phyloP scores from a whole-genome alignment of 2,113 vertebrate species.

The Esox niger region DNA sequence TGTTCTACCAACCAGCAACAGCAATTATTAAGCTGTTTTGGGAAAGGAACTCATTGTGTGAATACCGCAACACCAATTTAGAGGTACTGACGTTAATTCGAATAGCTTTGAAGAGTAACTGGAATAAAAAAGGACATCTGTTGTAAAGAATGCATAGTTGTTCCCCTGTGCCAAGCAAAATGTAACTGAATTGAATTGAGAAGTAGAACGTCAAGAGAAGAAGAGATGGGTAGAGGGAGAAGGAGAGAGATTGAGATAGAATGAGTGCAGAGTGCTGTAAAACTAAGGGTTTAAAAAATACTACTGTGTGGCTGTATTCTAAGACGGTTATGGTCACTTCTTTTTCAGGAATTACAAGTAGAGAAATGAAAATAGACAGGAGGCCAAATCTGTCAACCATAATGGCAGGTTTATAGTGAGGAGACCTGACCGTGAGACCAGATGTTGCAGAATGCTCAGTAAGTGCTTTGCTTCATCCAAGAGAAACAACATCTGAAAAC shows the following conservation, averaged over 20 bases:
- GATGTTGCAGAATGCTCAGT: neutral
- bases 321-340: neutral
- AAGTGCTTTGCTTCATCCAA: neutral
- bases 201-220: constrained; percentile 25
- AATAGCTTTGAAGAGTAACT: constrained; percentile 48
- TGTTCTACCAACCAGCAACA: constrained; percentile 28
- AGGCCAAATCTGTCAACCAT: neutral
- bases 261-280: neutral
- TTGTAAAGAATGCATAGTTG: constrained; percentile 31
- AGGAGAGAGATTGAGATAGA: no score
- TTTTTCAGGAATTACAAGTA: constrained; percentile 19
- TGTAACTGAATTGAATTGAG: constrained; percentile 54
- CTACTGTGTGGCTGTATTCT: neutral
- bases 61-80: constrained; percentile 38
- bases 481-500: neutral
- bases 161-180: constrained; percentile 51
- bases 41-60: constrained; percentile 37
- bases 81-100: constrained; percentile 61
- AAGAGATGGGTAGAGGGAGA: no score
- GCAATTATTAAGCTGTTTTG: constrained; percentile 37
- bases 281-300: neutral
- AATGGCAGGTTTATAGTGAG: neutral
- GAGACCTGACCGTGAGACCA: neutral
- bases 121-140: constrained; percentile 51
- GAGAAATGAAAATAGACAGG: neutral